Percentiles rank a stretch among this genome's conserved stretches.
Conservation (phyloP, 2,113 vertebrate species). For the Crotophaga sulcirostris region DNA sequence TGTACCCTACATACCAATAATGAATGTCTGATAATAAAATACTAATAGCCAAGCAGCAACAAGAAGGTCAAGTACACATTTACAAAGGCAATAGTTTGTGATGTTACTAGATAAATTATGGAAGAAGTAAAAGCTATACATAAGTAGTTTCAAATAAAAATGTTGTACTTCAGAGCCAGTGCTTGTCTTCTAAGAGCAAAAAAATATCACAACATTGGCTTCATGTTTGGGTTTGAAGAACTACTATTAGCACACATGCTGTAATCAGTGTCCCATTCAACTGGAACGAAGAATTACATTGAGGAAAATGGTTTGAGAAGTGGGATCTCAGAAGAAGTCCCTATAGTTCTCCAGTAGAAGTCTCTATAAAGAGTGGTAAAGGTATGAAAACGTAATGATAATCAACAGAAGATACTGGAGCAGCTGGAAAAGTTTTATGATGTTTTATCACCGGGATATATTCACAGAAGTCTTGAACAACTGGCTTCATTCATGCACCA, state of each 20-base stretch:
- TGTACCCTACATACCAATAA: neutral
- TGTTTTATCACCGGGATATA: neutral
- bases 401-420: neutral
- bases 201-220: neutral
- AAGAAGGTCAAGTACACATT: neutral
- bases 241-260: accelerated
- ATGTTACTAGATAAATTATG: neutral
- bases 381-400: neutral
- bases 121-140: neutral
- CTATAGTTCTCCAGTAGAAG: neutral
- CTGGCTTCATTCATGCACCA: neutral
- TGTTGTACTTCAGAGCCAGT: neutral
- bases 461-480: neutral
- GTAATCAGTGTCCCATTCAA: neutral
- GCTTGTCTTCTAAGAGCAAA: neutral
- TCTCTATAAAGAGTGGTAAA: neutral
- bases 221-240: neutral
- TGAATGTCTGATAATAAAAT: neutral
- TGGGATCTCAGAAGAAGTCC: neutral
- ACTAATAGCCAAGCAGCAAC: neutral
- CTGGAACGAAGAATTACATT: neutral
- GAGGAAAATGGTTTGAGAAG: neutral
- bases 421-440: neutral
- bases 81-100: neutral
- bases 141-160: neutral